Evolutionary conservation across 2,113 vertebrate genomes (phyloP).

Genomic region (Sceloporus undulatus): DNA sequence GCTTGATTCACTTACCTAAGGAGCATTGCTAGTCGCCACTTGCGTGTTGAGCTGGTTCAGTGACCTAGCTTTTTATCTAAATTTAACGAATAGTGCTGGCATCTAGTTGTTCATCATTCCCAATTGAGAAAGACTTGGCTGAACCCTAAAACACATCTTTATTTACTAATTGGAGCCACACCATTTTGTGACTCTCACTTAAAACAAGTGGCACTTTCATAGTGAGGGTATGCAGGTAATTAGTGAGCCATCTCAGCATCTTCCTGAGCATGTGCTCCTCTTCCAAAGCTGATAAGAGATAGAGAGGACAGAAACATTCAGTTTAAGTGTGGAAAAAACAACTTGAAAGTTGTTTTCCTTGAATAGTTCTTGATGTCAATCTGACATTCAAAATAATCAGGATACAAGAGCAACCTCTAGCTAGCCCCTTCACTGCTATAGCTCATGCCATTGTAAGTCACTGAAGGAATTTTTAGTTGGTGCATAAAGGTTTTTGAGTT

Average conservation of each 20-base stretch:
- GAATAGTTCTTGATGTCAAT: background rate
- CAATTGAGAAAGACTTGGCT: background rate
- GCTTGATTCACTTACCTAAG: too few species aligned
- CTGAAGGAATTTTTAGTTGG: background rate
- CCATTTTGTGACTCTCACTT: background rate
- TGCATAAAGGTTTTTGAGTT: background rate
- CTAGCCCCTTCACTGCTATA: background rate
- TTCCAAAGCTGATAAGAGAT: background rate
- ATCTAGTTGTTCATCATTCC: too few species aligned
- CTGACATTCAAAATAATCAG: background rate
- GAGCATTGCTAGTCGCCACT: too few species aligned
- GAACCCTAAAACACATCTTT: background rate
- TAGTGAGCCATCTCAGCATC: background rate
- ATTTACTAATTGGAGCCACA: too few species aligned
- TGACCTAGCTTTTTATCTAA: too few species aligned
- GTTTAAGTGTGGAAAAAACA: too few species aligned
- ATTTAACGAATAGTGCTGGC: too few species aligned
- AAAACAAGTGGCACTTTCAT: background rate
- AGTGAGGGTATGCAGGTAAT: background rate
- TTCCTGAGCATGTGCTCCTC: background rate
- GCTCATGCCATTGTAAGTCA: background rate
- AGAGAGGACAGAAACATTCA: background rate
- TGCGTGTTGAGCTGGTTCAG: too few species aligned
- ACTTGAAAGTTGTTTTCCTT: background rate
- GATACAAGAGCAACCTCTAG: too few species aligned